Evolutionary conservation across 2,888 invertebrate genomes (phyloP).

Genomic region (Entomobrya multifasciata): DNA sequence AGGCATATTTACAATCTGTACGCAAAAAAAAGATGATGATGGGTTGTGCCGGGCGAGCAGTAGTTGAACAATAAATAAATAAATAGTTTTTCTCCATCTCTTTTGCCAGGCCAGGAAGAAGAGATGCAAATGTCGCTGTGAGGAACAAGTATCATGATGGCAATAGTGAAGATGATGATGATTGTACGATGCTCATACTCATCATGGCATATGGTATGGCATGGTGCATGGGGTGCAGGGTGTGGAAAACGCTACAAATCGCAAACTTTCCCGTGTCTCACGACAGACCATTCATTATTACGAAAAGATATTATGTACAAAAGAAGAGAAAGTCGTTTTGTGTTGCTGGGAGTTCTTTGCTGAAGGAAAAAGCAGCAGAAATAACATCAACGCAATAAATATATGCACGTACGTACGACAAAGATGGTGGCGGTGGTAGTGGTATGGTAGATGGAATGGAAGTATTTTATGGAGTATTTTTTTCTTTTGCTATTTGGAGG

Average conservation of each 20-base stretch:
- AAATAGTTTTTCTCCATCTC: neutral
- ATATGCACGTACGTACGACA: neutral
- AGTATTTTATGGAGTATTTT: neutral
- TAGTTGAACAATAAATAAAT: conserved; percentile 35
- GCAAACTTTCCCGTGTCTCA: conserved; percentile 71
- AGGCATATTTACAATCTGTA: no score
- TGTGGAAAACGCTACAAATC: conserved; percentile 77
- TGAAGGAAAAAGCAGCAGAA: neutral
- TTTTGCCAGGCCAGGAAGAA: no score
- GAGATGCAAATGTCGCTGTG: no score
- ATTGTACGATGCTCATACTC: conserved; percentile 8
- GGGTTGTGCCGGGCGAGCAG: no score
- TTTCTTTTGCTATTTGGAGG: neutral
- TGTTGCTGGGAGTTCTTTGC: no score
- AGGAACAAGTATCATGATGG: no score
- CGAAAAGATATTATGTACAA: conserved; percentile 49
- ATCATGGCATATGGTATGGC: conserved; percentile 5
- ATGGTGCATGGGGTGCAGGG: conserved; percentile 62
- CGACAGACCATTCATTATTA: conserved; percentile 76
- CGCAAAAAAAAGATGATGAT: no score
- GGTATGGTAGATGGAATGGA: neutral
- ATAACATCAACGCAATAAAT: conserved; percentile 1
- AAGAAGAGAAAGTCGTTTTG: conserved; percentile 6
- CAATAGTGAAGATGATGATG: neutral
- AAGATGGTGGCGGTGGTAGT: neutral